Percentiles rank a stretch among this genome's conserved stretches.
These are phyloP conservation scores for Diplazon laetatorius DNA, from an alignment of 2,888 invertebrate species.

Conservation along the genomic window DNA sequence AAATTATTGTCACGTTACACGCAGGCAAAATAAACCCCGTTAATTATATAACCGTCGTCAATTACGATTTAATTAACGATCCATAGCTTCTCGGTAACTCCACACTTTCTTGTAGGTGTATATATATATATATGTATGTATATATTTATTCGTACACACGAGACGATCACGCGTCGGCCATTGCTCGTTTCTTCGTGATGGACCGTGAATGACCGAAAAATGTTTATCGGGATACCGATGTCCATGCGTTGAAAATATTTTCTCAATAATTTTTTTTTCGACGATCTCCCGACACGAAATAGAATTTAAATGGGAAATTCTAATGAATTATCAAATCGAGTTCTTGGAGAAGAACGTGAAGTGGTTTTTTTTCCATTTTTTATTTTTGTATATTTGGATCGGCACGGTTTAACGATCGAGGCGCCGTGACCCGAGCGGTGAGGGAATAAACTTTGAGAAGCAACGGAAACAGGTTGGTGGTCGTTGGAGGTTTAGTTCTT, in stretches of 20 bases:
- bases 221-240: too few relatives aligned
- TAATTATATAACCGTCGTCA: too few relatives aligned
- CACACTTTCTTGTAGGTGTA: neutral
- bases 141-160: too few relatives aligned
- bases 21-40: too few relatives aligned
- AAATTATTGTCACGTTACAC: too few relatives aligned
- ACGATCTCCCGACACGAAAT: neutral
- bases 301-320: neutral
- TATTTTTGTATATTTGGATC: constrained; percentile 10
- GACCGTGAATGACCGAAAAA: too few relatives aligned
- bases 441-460: constrained; percentile 26
- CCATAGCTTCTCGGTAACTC: neutral
- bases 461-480: constrained; percentile 35
- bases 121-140: too few relatives aligned
- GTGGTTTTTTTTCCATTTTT: too few relatives aligned
- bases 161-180: too few relatives aligned
- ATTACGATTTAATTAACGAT: neutral
- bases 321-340: constrained; percentile 8
- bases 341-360: constrained; percentile 5
- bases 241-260: too few relatives aligned
- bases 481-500: constrained; percentile 43
- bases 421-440: constrained; percentile 34
- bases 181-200: too few relatives aligned
- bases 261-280: neutral
- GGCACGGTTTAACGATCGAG: constrained; percentile 61